These are phyloP conservation scores for Motacilla tschutschensis DNA, from an alignment of 2,113 vertebrate species.

Conservation along the genomic window DNA sequence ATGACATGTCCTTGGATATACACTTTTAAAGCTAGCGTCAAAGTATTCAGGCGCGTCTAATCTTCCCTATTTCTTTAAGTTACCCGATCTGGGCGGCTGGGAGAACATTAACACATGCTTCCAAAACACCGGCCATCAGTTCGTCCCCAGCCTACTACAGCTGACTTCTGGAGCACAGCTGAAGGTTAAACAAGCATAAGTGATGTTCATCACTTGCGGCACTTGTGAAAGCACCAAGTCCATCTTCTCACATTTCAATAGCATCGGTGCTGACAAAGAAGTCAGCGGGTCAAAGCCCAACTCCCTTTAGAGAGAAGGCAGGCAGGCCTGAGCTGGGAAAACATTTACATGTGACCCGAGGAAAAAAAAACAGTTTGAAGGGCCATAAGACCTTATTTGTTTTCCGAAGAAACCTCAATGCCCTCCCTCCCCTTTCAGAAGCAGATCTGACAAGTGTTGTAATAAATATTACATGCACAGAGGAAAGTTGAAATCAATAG, in stretches of 20 bases:
- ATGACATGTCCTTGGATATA: neutral
- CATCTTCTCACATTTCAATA: slow-evolving; percentile 69
- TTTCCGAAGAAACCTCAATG: slow-evolving; percentile 24
- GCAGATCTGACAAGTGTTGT: slow-evolving; percentile 39
- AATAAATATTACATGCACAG: slow-evolving; percentile 54
- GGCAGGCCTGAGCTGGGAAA: neutral
- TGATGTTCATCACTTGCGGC: slow-evolving; percentile 64
- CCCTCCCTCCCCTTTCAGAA: slow-evolving; percentile 18
- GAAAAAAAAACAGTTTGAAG: slow-evolving; percentile 6
- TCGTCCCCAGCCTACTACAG: neutral
- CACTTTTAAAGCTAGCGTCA: neutral
- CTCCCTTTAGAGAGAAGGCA: slow-evolving; percentile 16
- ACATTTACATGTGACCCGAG: slow-evolving; percentile 22
- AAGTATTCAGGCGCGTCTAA: neutral
- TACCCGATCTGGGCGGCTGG: neutral
- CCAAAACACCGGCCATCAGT: neutral
- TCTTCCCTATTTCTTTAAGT: neutral
- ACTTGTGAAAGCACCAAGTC: slow-evolving; percentile 62
- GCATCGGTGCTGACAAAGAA: slow-evolving; percentile 48
- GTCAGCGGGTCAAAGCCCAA: slow-evolving; percentile 55
- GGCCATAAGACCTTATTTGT: neutral
- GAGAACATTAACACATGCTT: neutral
- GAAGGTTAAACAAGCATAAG: slow-evolving; percentile 70
- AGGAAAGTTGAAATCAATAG: slow-evolving; percentile 62
- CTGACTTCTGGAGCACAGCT: slow-evolving; percentile 37